Evolutionary conservation across 1,140 invertebrate genomes (phyloP).

Genomic region (Choristoneura fumiferana): DNA sequence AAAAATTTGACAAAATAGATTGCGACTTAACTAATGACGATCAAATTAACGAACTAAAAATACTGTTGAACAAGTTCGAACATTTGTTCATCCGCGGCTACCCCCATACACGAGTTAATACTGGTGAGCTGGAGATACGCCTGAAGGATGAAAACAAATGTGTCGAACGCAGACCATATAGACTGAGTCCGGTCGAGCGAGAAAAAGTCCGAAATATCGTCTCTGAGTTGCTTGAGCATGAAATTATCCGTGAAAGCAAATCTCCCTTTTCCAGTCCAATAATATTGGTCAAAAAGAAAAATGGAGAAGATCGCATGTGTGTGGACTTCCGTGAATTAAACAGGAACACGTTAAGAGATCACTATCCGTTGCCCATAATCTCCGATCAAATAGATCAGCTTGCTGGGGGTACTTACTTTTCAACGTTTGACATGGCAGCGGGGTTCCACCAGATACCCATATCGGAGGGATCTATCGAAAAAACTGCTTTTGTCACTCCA

Average conservation of each 20-base stretch:
- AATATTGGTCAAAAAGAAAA: too few species aligned
- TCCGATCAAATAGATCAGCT: constrained; percentile 14
- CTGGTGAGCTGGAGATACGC: too few species aligned
- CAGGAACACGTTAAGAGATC: not conserved
- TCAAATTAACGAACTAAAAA: not conserved
- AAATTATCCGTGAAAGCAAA: constrained; percentile 54
- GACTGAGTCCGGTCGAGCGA: not conserved
- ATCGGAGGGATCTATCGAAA: constrained; percentile 16
- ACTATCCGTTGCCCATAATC: constrained; percentile 10
- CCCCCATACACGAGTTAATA: not conserved
- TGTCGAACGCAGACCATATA: constrained; percentile 8
- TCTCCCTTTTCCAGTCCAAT: too few species aligned
- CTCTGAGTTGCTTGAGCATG: constrained; percentile 17
- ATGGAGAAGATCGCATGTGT: constrained; percentile 25
- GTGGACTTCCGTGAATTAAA: constrained; percentile 3
- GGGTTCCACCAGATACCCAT: too few species aligned
- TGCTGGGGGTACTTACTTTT: not conserved
- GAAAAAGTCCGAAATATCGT: constrained; percentile 18
- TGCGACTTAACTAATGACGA: not conserved
- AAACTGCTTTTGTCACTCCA: constrained; percentile 62
- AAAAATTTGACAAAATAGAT: constrained; percentile 1
- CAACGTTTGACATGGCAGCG: too few species aligned
- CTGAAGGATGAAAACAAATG: not conserved
- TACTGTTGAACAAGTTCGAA: not conserved
- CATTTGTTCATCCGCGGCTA: not conserved